Percentiles rank a stretch among this genome's conserved stretches.
phyloP scores from a whole-genome alignment of 2,797 vertebrate species.

The Pagetopsis macropterus region DNA sequence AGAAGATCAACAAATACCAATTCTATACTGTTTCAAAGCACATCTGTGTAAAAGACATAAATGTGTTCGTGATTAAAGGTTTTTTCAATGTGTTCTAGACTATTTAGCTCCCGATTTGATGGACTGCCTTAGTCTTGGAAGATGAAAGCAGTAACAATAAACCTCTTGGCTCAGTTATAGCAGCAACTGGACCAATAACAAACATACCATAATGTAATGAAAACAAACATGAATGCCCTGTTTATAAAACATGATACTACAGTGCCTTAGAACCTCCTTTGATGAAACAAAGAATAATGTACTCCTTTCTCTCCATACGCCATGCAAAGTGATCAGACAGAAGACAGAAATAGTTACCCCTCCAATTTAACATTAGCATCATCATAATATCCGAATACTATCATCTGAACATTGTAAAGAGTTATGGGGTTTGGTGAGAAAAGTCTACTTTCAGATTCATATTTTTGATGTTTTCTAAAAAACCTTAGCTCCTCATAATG shows the following conservation, averaged over 20 bases:
- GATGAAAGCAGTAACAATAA: slow-evolving; percentile 8
- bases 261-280: not conserved
- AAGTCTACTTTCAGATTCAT: not conserved
- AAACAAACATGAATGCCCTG: not conserved
- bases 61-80: not conserved
- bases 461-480: not conserved
- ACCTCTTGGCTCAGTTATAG: not conserved
- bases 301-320: not conserved
- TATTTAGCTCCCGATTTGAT: not conserved
- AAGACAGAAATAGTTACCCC: too few species aligned
- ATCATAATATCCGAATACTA: not conserved
- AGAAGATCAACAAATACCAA: not conserved
- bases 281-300: not conserved
- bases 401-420: not conserved
- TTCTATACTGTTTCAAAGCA: not conserved
- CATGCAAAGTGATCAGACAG: not conserved
- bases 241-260: not conserved
- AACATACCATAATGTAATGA: not conserved
- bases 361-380: not conserved
- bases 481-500: not conserved
- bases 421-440: not conserved
- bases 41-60: not conserved
- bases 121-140: not conserved
- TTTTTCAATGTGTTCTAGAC: not conserved
- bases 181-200: not conserved